Evolutionary conservation across 1,140 invertebrate genomes (phyloP).

Genomic region (Frieseomelitta varia): DNA sequence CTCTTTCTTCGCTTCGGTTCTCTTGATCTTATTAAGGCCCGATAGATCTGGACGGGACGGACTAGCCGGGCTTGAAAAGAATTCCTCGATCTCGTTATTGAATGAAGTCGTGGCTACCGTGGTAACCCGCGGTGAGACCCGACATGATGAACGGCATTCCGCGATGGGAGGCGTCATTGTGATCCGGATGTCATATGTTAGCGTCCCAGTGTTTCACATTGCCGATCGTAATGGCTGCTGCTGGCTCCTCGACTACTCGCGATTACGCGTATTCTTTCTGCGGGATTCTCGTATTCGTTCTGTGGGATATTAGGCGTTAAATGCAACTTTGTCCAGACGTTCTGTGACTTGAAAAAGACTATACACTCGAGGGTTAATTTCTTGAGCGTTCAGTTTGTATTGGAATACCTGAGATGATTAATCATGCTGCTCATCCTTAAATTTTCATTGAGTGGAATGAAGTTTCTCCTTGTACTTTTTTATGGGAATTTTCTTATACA

Average conservation of each 20-base stretch:
- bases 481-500: no score
- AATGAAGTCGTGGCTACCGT: slow-evolving; percentile 68
- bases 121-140: slow-evolving; percentile 63
- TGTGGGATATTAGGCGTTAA: neutral
- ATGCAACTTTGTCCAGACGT: no score
- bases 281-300: neutral
- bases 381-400: no score
- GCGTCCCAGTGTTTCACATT: slow-evolving; percentile 60
- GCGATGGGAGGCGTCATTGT: slow-evolving; percentile 67
- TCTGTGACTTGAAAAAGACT: no score
- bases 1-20: slow-evolving; percentile 17
- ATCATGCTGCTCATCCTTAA: no score
- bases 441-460: no score
- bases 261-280: slow-evolving; percentile 1
- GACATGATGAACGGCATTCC: slow-evolving; percentile 64
- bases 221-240: slow-evolving; percentile 24
- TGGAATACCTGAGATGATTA: no score
- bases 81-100: slow-evolving; percentile 64
- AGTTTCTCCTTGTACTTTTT: no score
- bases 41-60: slow-evolving; percentile 51
- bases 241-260: slow-evolving; percentile 29
- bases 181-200: slow-evolving; percentile 66
- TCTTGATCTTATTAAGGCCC: slow-evolving; percentile 59
- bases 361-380: no score
- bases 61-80: slow-evolving; percentile 56